Evolutionary conservation across 1,140 invertebrate species (phyloP).

Genomic region (Danaus melanippus): DNA sequence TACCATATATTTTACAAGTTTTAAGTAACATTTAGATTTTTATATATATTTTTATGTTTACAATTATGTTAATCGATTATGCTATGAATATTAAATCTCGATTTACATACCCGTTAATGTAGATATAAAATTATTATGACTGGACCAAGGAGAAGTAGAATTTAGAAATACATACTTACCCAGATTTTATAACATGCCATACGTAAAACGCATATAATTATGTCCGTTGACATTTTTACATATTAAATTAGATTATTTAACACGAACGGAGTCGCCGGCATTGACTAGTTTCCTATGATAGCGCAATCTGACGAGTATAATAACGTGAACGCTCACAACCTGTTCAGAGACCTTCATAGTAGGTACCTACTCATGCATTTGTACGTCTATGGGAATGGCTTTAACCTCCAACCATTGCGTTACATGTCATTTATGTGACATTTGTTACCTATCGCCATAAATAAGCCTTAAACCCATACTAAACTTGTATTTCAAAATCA

Average conservation of each 20-base stretch:
- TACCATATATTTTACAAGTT: too few relatives aligned
- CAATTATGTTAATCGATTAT: too few relatives aligned
- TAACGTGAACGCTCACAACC: conserved; percentile 41
- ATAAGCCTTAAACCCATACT: conserved; percentile 15
- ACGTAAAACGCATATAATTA: neutral
- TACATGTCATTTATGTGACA: conserved; percentile 16
- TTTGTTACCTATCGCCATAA: conserved; percentile 12
- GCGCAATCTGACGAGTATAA: conserved; percentile 28
- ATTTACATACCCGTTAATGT: too few relatives aligned
- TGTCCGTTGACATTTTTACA: neutral
- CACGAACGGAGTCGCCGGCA: conserved; percentile 5
- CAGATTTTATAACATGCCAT: too few relatives aligned
- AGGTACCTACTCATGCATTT: conserved; percentile 29
- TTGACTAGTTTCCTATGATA: conserved; percentile 17
- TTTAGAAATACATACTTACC: too few relatives aligned
- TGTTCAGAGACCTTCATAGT: conserved; percentile 44
- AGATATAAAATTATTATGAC: too few relatives aligned
- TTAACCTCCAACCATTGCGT: conserved; percentile 22
- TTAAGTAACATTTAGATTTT: too few relatives aligned
- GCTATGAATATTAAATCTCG: too few relatives aligned
- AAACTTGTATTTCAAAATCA: conserved; percentile 3
- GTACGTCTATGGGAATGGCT: conserved; percentile 34
- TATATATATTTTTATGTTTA: too few relatives aligned
- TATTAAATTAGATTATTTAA: conserved; percentile 5
- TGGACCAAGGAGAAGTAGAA: too few relatives aligned